Conservation (phyloP, 2,113 vertebrate species). For the Apus apus region DNA sequence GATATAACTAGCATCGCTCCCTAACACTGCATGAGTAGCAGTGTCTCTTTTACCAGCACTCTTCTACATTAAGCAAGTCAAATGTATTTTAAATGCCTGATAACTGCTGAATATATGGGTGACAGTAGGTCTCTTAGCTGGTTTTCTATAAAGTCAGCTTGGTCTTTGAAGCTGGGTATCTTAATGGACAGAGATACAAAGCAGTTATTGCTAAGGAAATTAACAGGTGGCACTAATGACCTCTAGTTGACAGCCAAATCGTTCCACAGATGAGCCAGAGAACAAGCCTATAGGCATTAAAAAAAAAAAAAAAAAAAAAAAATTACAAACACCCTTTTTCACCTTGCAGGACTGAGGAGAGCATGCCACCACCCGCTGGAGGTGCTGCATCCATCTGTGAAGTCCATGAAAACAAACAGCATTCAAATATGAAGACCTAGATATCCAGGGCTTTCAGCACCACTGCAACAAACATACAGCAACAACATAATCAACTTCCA, state of each 20-base stretch:
- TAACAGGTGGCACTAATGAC: neutral
- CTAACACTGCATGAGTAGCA: neutral
- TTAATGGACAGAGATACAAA: neutral
- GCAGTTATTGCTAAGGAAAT: neutral
- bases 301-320: neutral
- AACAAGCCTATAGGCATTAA: neutral
- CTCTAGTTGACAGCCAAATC: neutral
- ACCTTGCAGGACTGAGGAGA: neutral
- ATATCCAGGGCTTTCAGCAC: neutral
- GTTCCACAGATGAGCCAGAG: neutral
- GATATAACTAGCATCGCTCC: neutral
- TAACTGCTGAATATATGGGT: neutral
- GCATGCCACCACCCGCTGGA: neutral
- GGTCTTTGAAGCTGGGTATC: neutral
- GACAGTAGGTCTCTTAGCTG: neutral
- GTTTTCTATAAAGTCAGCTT: neutral
- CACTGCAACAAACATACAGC: neutral
- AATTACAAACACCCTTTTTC: neutral
- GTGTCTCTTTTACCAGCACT: neutral
- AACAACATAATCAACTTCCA: neutral
- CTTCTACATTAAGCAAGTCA: neutral
- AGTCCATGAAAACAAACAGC: neutral
- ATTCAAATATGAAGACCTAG: neutral
- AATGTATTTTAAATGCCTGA: neutral
- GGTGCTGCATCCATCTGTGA: neutral